Base-by-base conservation (phyloP, 1,140 invertebrate genomes). In the Oncopeltus fasciatus region DNA sequence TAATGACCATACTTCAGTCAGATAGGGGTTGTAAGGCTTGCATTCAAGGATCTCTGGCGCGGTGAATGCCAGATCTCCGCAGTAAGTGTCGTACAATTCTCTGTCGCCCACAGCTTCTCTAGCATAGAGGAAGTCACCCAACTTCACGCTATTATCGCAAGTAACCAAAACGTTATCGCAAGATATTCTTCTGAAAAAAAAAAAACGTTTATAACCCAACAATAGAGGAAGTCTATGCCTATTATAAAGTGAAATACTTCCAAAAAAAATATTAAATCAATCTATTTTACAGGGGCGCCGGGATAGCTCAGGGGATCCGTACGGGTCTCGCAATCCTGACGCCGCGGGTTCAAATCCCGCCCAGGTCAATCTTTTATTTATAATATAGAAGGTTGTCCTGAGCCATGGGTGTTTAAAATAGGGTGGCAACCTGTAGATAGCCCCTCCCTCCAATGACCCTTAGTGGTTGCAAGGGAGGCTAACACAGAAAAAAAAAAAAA, bases 1-100 rank as follows among this genome's bases (percentile, higher is more conserved):
- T n/a, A 38, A 20, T 26, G 57, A 31, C 57, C 57, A 59, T 24
- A n/a, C 2, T 2, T 59, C 57, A 1, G 20, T 21, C 26, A 16
- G 9, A 3, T 44, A n/a, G 1, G 57, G 31, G 1, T 44, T 44
- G 21, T 59, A 59, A 11, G 31, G 31, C n/a, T 43, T 59, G 16
- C 28, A 38, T 43, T 43, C 33, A 3, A 59, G 33, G 31, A 59
- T 43, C 24, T 59, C 57, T 12, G 57, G 57, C 21, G 57, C 57
- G 14, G 57, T 38, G 26, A 21, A 59, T 18, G 31, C 57, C 3
- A 59, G 38, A 0, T 20, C 28, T 43, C 57, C 57, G 26, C 57
- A 59, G n/a, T 20, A 59, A 14, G 57, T 59, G 2, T 59, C 12
- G 14, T 20, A 20, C 26, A 44, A 9, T 24, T 27, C 24, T 8